Evolutionary conservation across 2,888 invertebrate genomes (phyloP).

Genomic region (Perizoma flavofasciatum): DNA sequence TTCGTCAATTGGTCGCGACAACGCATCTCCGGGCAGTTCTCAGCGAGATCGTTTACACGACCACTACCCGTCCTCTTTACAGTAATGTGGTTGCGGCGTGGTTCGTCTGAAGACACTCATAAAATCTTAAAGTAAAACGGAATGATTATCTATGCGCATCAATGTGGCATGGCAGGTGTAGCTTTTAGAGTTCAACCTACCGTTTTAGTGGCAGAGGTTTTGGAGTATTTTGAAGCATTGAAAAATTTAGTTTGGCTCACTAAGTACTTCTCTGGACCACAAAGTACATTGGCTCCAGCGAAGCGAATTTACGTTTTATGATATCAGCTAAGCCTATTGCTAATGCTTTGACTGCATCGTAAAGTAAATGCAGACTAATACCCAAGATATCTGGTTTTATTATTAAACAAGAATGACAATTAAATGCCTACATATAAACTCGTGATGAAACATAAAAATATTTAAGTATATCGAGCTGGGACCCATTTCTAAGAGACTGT

Average conservation of each 20-base stretch:
- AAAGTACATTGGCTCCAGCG: background rate
- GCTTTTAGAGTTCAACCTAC: conserved; percentile 11
- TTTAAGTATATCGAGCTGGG: background rate
- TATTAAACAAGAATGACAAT: conserved; percentile 9
- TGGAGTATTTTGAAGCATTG: conserved; percentile 4
- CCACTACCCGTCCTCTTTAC: too few species aligned
- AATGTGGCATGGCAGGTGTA: background rate
- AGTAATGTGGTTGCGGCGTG: too few species aligned
- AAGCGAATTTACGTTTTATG: background rate
- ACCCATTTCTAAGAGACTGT: too few species aligned
- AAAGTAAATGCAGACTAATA: background rate
- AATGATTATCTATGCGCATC: conserved; percentile 11
- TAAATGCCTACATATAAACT: conserved; percentile 3
- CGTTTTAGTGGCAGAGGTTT: conserved; percentile 10
- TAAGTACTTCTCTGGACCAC: background rate
- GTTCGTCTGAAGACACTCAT: too few species aligned
- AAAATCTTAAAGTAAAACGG: conserved; percentile 12
- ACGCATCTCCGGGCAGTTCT: too few species aligned
- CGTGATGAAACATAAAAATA: conserved; percentile 3
- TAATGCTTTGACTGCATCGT: too few species aligned
- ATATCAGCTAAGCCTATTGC: too few species aligned
- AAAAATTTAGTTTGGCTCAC: background rate
- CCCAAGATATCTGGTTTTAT: background rate
- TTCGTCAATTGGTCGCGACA: too few species aligned
- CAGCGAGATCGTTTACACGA: too few species aligned